Conservation (phyloP, 2,888 invertebrate species). For the Drosophila monieri region DNA sequence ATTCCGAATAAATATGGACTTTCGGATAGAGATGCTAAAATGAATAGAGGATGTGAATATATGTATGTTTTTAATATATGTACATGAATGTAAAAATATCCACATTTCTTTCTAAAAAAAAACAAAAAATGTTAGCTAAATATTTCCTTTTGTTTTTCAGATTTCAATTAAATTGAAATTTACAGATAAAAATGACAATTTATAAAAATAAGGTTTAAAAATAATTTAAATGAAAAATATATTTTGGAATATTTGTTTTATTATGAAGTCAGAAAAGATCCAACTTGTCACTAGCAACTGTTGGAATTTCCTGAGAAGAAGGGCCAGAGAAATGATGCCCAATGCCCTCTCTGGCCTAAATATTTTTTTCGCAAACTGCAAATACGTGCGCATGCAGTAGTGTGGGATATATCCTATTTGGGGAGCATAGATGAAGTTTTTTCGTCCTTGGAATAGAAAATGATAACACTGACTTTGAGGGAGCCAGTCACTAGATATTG, state of each 20-base stretch:
- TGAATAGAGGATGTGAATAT: background rate
- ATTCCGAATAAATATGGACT: slow-evolving; percentile 42
- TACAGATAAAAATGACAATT: no score
- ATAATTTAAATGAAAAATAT: no score
- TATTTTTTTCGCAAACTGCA: slow-evolving; percentile 77
- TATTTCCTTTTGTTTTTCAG: no score
- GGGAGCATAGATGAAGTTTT: slow-evolving; percentile 30
- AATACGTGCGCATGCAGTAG: slow-evolving; percentile 52
- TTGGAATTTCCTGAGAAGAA: slow-evolving; percentile 2
- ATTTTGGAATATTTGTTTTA: background rate
- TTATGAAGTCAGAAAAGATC: background rate
- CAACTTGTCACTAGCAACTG: slow-evolving; percentile 10
- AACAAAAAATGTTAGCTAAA: no score
- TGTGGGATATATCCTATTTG: slow-evolving; percentile 36
- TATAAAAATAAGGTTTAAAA: no score
- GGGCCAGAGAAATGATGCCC: slow-evolving; percentile 7
- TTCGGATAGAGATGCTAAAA: slow-evolving; percentile 5
- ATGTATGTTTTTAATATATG: no score
- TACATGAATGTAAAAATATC: no score
- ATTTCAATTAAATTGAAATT: no score
- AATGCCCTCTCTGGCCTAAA: slow-evolving; percentile 49
- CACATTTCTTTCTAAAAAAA: background rate
- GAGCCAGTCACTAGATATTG: slow-evolving; percentile 22
- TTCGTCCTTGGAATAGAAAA: slow-evolving; percentile 32
- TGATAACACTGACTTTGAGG: slow-evolving; percentile 54